These are phyloP conservation scores for Myiozetetes cayanensis DNA, from an alignment of 2,113 vertebrate genomes.

Conservation along the genomic window DNA sequence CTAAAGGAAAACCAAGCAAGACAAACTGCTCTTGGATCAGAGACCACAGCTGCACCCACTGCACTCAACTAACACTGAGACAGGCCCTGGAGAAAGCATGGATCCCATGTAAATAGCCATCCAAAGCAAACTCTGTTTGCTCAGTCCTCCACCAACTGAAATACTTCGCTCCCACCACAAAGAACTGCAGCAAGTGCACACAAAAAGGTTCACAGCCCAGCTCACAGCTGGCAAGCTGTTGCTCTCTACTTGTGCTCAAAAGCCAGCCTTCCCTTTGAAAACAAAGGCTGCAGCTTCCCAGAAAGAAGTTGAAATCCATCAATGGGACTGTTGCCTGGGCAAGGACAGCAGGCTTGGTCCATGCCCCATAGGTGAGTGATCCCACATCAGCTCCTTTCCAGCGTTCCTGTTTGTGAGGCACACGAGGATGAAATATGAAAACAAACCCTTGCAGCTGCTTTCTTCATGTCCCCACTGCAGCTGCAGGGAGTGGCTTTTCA, in stretches of 20 bases:
- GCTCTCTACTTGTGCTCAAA: neutral
- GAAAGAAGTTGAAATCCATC: neutral
- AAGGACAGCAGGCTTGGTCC: neutral
- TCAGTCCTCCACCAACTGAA: neutral
- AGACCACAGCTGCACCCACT: neutral
- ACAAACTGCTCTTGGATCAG: neutral
- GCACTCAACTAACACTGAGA: neutral
- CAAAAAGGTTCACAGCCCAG: neutral
- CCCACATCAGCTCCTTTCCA: neutral
- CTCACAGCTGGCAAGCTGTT: neutral
- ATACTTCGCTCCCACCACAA: neutral
- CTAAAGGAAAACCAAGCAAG: neutral
- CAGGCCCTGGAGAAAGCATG: neutral
- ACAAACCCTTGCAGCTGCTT: slow-evolving; percentile 67
- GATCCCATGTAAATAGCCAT: neutral
- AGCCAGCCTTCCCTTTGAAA: neutral
- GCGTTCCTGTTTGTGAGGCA: slow-evolving; percentile 21
- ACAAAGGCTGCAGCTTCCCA: neutral
- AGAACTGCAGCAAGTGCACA: neutral
- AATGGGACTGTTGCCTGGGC: neutral
- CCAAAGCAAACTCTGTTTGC: neutral
- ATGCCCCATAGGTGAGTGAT: neutral
- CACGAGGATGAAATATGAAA: slow-evolving; percentile 15
- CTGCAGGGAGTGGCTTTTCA: slow-evolving; percentile 64
- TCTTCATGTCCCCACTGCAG: slow-evolving; percentile 44